These are phyloP conservation scores for Lethrus apterus DNA, from an alignment of 1,140 invertebrate species.

Conservation along the genomic window DNA sequence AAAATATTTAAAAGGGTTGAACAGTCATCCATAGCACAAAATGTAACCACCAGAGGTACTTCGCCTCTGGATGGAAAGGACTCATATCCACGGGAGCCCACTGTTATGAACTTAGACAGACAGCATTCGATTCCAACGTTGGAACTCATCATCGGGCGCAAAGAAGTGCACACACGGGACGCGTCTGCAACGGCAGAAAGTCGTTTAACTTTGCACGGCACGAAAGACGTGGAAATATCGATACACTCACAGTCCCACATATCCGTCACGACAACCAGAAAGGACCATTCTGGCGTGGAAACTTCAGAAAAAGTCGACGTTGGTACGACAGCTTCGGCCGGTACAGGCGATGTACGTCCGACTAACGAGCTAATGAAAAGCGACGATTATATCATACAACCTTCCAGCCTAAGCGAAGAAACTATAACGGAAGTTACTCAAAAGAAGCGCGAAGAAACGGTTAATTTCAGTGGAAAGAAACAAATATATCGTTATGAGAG, in stretches of 20 bases:
- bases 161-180: constrained; percentile 46
- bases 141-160: constrained; percentile 45
- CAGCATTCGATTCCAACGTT: constrained; percentile 36
- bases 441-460: constrained; percentile 43
- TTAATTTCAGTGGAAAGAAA: constrained; percentile 46
- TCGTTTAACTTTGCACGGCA: constrained; percentile 43
- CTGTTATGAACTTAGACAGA: no score
- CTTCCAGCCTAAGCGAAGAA: constrained; percentile 34
- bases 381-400: constrained; percentile 38
- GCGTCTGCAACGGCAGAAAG: constrained; percentile 46
- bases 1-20: not conserved
- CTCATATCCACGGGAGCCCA: no score
- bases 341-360: constrained; percentile 19
- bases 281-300: constrained; percentile 40
- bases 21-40: not conserved
- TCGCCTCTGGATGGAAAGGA: constrained; percentile 40
- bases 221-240: constrained; percentile 46
- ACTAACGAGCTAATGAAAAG: constrained; percentile 18
- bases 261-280: constrained; percentile 41
- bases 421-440: constrained; percentile 28
- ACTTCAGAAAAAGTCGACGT: constrained; percentile 43
- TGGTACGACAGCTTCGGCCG: constrained; percentile 38
- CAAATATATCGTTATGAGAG: constrained; percentile 44
- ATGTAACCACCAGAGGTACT: constrained; percentile 36
- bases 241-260: constrained; percentile 48